Evolutionary conservation across 2,113 vertebrate species (phyloP).

Genomic region (Phainopepla nitens): DNA sequence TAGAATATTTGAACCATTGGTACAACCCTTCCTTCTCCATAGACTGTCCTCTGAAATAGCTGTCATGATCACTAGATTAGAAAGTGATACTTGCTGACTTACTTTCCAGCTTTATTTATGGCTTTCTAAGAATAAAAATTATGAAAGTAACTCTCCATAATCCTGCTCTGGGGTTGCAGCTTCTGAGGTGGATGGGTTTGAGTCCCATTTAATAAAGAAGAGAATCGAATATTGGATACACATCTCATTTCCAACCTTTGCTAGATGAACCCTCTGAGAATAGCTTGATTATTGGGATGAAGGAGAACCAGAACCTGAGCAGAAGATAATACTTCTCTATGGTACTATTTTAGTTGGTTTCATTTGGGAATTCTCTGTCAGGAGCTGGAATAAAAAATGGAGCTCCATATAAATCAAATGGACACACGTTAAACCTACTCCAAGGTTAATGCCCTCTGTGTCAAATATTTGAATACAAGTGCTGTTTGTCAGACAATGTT

Average conservation of each 20-base stretch:
- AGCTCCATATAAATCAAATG: neutral
- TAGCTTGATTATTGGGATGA: slow-evolving; percentile 14
- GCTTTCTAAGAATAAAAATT: slow-evolving; percentile 40
- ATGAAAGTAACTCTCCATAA: slow-evolving; percentile 4
- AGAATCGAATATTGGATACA: neutral
- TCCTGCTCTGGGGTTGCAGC: neutral
- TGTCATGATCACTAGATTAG: neutral
- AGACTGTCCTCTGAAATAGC: neutral
- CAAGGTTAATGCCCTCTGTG: neutral
- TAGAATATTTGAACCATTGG: neutral
- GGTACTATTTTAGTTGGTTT: neutral
- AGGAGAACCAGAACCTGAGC: neutral
- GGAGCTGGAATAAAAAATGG: neutral
- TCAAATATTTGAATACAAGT: neutral
- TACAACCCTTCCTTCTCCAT: neutral
- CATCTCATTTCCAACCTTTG: neutral
- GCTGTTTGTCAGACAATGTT: neutral
- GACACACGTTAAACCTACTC: neutral
- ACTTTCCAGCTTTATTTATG: slow-evolving; percentile 31
- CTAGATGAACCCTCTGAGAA: slow-evolving; percentile 4
- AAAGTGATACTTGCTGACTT: slow-evolving; percentile 34
- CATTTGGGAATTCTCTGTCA: neutral
- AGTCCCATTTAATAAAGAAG: slow-evolving; percentile 34
- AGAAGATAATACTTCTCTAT: neutral
- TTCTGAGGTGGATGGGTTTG: neutral